Conservation (phyloP, 2,888 invertebrate species). For the Corbicula japonica region DNA sequence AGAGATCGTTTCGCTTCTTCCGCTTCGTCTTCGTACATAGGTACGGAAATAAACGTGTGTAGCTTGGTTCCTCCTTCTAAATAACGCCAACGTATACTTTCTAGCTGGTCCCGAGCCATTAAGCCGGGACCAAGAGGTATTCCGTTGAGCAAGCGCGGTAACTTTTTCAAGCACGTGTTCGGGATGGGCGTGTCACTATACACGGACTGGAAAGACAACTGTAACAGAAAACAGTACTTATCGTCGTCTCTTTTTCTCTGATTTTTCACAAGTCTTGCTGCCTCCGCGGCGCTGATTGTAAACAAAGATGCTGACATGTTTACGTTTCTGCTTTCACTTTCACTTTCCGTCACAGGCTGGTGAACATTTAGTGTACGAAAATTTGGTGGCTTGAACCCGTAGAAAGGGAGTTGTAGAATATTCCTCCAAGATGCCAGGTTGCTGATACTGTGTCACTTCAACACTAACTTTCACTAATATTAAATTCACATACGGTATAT, state of each 20-base stretch:
- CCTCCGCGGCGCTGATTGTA: constrained; percentile 77
- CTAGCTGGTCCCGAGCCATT: constrained; percentile 77
- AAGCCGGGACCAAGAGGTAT: constrained; percentile 83
- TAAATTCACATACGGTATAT: no score
- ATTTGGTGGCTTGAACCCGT: constrained; percentile 12
- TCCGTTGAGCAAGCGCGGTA: constrained; percentile 82
- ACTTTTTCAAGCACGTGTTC: constrained; percentile 78
- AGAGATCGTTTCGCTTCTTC: constrained; percentile 77
- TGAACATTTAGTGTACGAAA: constrained; percentile 15
- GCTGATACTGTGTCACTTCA: no score
- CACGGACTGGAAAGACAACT: constrained; percentile 78
- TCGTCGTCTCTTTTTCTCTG: constrained; percentile 72
- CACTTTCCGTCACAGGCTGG: not conserved
- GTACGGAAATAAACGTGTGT: constrained; percentile 81
- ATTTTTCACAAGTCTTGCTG: constrained; percentile 72
- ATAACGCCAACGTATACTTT: constrained; percentile 80
- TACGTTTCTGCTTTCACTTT: constrained; percentile 10
- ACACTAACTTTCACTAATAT: no score
- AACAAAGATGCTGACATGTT: constrained; percentile 76
- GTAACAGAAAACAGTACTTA: constrained; percentile 78
- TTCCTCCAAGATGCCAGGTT: constrained; percentile 55
- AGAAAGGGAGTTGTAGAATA: constrained; percentile 40
- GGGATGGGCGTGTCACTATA: constrained; percentile 80
- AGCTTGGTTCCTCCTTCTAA: constrained; percentile 79
- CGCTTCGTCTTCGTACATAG: constrained; percentile 80